Percentiles rank a stretch among this genome's conserved stretches.
Conservation (phyloP, 1,140 invertebrate species). For the Laupala kohalensis region DNA sequence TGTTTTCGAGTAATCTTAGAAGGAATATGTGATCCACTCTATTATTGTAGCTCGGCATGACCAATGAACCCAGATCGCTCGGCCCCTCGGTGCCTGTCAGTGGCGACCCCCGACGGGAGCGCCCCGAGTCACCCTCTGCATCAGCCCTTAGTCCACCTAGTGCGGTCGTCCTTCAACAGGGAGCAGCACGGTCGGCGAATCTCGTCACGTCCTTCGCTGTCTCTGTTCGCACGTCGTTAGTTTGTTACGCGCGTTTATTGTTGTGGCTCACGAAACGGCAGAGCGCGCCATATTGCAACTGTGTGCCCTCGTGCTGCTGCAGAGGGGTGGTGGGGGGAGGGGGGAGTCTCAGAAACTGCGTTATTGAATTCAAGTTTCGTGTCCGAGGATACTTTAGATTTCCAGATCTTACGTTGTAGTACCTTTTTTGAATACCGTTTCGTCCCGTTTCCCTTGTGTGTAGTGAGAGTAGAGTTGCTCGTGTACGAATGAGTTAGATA, state of each 20-base stretch:
- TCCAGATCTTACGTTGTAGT: not conserved
- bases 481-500: too few species aligned
- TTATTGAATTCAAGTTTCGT: not conserved
- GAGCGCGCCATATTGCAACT: too few species aligned
- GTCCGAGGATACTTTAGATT: not conserved
- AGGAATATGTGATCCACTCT: too few species aligned
- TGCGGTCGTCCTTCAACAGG: not conserved
- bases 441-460: not conserved
- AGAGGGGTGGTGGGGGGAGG: too few species aligned
- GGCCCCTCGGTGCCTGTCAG: too few species aligned
- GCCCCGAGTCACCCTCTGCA: not conserved
- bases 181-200: not conserved
- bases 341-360: not conserved
- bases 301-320: not conserved
- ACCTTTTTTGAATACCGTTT: not conserved
- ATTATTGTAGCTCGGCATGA: too few species aligned
- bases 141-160: not conserved
- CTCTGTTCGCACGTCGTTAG: not conserved
- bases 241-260: not conserved
- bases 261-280: not conserved
- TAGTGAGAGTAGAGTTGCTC: not conserved
- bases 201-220: not conserved
- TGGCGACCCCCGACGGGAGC: too few species aligned
- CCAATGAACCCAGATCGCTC: too few species aligned
- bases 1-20: too few species aligned